These are phyloP conservation scores for Perccottus glenii DNA, from an alignment of 2,113 vertebrate species.

Conservation along the genomic window DNA sequence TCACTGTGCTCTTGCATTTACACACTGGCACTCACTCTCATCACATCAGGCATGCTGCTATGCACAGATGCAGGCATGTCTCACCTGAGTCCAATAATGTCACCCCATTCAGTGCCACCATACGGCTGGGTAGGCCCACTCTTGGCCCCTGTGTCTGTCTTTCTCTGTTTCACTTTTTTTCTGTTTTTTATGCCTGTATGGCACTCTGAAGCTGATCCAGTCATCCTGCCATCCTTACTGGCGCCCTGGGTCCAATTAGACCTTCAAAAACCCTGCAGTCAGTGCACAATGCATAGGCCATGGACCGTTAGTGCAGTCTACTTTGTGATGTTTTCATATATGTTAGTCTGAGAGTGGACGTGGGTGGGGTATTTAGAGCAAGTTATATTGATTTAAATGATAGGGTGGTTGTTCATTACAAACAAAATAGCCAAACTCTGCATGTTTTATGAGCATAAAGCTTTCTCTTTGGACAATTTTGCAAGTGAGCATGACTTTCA, in stretches of 20 bases:
- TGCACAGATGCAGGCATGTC: constrained; percentile 85
- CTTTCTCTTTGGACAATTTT: constrained; percentile 53
- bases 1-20: constrained; percentile 11
- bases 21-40: constrained; percentile 44
- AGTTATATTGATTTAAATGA: constrained; percentile 44
- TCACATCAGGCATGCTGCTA: constrained; percentile 21
- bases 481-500: constrained; percentile 53
- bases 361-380: constrained; percentile 6
- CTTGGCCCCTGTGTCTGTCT: constrained; percentile 69
- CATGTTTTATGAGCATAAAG: constrained; percentile 37
- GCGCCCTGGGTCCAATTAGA: constrained; percentile 94
- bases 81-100: constrained; percentile 92
- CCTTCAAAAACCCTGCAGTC: constrained; percentile 66
- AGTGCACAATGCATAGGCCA: constrained; percentile 83
- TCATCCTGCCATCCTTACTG: constrained; percentile 88
- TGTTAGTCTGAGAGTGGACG: constrained; percentile 21
- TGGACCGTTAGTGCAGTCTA: constrained; percentile 23
- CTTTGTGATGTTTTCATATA: constrained; percentile 36
- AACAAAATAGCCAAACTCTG: constrained; percentile 21
- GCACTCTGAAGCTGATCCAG: constrained; percentile 81
- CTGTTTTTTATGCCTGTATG: constrained; percentile 82
- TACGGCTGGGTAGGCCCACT: constrained; percentile 84
- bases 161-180: not conserved
- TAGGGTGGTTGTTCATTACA: constrained; percentile 4
- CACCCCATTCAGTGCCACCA: constrained; percentile 83